Conservation (phyloP, 2,113 vertebrate genomes). For the Noctilio leporinus region DNA sequence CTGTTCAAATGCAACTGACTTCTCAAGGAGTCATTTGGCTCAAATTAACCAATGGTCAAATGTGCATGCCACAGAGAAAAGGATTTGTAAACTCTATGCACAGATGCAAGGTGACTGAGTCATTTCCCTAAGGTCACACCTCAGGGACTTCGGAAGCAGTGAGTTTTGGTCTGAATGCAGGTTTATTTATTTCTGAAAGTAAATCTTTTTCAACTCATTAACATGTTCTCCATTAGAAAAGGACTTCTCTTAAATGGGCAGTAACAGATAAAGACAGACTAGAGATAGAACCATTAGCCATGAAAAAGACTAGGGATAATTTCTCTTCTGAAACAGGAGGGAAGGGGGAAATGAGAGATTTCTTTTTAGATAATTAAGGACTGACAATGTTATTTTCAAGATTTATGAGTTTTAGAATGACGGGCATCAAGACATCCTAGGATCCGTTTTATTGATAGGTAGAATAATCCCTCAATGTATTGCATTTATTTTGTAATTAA, state of each 20-base stretch:
- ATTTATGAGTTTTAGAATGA: constrained; percentile 57
- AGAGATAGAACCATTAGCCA: neutral
- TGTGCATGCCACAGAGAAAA: neutral
- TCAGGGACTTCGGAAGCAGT: neutral
- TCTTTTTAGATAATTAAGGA: constrained; percentile 60
- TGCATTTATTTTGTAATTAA: constrained; percentile 58
- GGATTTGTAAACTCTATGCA: neutral
- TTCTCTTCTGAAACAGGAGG: constrained; percentile 25
- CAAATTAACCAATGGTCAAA: neutral
- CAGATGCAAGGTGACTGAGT: neutral
- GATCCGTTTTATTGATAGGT: constrained; percentile 17
- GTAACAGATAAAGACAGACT: neutral
- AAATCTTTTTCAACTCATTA: neutral
- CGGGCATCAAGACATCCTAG: constrained; percentile 42
- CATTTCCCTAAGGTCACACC: neutral
- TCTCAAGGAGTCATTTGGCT: neutral
- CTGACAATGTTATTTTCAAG: constrained; percentile 60
- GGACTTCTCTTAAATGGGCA: neutral
- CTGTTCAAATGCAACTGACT: neutral
- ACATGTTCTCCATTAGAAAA: neutral
- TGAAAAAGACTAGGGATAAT: neutral
- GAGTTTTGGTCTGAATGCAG: neutral
- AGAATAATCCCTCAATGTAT: constrained; percentile 33
- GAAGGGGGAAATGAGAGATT: constrained; percentile 52
- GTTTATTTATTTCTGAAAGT: neutral